Percentiles rank a stretch among this genome's conserved stretches.
Conservation (phyloP, 2,113 vertebrate genomes). For the Salvelinus fontinalis region DNA sequence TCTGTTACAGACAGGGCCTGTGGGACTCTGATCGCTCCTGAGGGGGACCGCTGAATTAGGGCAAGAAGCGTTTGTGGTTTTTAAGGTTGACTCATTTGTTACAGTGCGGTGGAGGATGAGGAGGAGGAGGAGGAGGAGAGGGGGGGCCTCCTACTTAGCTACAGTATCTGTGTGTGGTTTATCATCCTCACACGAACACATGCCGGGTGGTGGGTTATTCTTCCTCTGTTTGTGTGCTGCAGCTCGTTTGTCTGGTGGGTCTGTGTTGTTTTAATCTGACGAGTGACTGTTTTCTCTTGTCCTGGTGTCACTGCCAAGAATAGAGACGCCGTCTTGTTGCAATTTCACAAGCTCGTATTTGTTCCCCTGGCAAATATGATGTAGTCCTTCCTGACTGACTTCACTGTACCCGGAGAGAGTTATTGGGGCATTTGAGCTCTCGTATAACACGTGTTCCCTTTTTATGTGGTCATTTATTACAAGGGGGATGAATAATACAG, state of each 20-base stretch:
- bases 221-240: slow-evolving; percentile 20
- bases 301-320: slow-evolving; percentile 28
- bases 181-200: background rate
- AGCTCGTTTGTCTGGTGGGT: background rate
- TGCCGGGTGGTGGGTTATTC: slow-evolving; percentile 31
- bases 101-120: slow-evolving; percentile 29
- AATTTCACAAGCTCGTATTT: slow-evolving; percentile 52
- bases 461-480: slow-evolving; percentile 75
- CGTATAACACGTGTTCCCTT: slow-evolving; percentile 70
- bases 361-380: slow-evolving; percentile 51
- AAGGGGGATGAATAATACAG: slow-evolving; percentile 74
- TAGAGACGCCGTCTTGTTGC: slow-evolving; percentile 32
- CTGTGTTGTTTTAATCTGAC: slow-evolving; percentile 36
- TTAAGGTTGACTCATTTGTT: slow-evolving; percentile 62
- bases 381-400: slow-evolving; percentile 33
- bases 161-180: background rate
- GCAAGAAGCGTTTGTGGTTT: slow-evolving; percentile 45
- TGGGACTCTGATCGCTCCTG: slow-evolving; percentile 47
- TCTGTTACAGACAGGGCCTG: slow-evolving; percentile 67
- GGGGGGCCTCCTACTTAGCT: slow-evolving; percentile 40
- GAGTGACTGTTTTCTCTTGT: slow-evolving; percentile 12
- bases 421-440: slow-evolving; percentile 64
- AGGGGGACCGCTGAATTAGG: slow-evolving; percentile 59
- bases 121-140: slow-evolving; percentile 1
- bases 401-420: slow-evolving; percentile 46